Base-by-base conservation (phyloP, 2,888 invertebrate species). In the Coleophora deauratella region DNA sequence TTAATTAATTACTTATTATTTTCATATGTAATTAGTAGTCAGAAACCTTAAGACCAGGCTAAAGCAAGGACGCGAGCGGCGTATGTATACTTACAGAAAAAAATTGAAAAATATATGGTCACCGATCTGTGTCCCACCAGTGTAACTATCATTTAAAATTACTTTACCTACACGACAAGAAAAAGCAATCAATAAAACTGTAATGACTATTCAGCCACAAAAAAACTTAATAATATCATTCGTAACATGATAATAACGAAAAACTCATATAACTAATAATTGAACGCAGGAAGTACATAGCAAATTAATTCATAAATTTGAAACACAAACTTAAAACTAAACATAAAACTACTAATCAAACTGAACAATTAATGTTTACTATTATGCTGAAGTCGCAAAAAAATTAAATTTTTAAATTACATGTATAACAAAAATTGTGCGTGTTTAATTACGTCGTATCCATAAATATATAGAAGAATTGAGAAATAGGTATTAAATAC, bases 201-300 rank as follows among this genome's bases (percentile, higher is more conserved):
- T 37, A 37, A 56, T 14, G 57, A 63, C 60, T 62, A 65, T 55
- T 53, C 34, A 55, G 51, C 54, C 64, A 63, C 65, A 51, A 59
- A 50, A 54, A 50, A 54, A 51, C 50, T 44, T 50, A 52, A 58
- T 54, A 42, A 43, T 42, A 49, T 45, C 43, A 43, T 41, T 33
- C 39, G 40, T 36, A 38, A 30, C 13, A 3, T 13, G 36, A 31
- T 33, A 35, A 27, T 33, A 28, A 37, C 32, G 33, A 27, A 33
- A 34, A 15, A 3, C 46, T 37, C 53, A 42, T 27, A 33, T 54
- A 71, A 69, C 56, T 79, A 78, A 72, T 76, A 81, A 81, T 80
- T 81, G 80, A 80, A 77, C 79, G 72, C 44, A 72, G 78, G 78
- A 75, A 78, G 79, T 68, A 60, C 54, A 50, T 34, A 38, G 51